Conservation (phyloP, 2,888 invertebrate species). For the Limenitis camilla region DNA sequence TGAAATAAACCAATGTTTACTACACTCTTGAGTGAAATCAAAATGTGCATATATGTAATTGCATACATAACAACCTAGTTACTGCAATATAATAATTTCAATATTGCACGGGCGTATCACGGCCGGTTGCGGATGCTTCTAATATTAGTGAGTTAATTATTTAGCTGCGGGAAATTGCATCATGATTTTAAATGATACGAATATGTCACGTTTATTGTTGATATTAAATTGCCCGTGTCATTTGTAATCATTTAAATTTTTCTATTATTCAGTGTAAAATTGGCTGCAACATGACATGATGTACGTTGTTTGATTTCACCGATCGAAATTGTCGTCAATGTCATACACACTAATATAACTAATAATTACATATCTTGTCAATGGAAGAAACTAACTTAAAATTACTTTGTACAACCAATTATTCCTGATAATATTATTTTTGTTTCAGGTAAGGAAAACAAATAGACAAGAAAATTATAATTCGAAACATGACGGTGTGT, state of each 20-base stretch:
- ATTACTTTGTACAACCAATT: too few species aligned
- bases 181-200: conserved; percentile 3
- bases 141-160: conserved; percentile 15
- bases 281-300: too few species aligned
- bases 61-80: background rate
- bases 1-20: too few species aligned
- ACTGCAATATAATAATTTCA: background rate
- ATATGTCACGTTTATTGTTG: conserved; percentile 9
- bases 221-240: conserved; percentile 12
- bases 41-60: background rate
- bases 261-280: background rate
- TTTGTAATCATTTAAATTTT: background rate
- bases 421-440: conserved; percentile 16
- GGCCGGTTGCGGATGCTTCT: conserved; percentile 5
- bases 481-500: conserved; percentile 6
- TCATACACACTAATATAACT: too few species aligned
- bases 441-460: conserved; percentile 34
- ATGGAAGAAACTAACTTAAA: too few species aligned
- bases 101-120: background rate
- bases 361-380: too few species aligned
- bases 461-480: background rate
- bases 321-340: too few species aligned
- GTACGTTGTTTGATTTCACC: too few species aligned
- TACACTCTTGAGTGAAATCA: too few species aligned
- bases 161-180: conserved; percentile 13